Conservation (phyloP, 2,797 vertebrate species). For the Manis crassicaudata region DNA sequence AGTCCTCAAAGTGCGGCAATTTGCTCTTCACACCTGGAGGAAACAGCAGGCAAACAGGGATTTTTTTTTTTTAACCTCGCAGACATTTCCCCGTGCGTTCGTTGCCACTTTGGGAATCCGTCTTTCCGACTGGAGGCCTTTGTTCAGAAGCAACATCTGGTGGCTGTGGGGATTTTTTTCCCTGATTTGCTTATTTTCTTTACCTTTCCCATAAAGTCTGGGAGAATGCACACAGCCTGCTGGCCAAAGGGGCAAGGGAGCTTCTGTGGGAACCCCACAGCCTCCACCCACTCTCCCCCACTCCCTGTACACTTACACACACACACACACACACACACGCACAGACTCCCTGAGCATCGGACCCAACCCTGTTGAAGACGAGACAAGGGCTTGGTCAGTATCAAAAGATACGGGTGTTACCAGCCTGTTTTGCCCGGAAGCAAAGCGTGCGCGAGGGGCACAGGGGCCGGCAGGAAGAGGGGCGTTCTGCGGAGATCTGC, state of each 20-base stretch:
- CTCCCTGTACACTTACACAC: background rate
- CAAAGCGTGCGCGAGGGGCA: background rate
- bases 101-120: slow-evolving; percentile 20
- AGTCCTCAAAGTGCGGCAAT: background rate
- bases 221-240: background rate
- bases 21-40: slow-evolving; percentile 36
- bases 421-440: background rate
- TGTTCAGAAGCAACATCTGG: slow-evolving; percentile 53
- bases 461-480: background rate
- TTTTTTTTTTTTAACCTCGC: background rate
- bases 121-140: slow-evolving; percentile 1
- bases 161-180: background rate
- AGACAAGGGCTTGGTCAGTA: background rate
- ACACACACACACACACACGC: background rate
- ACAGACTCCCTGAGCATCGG: background rate
- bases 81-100: slow-evolving; percentile 33
- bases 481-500: background rate
- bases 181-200: slow-evolving; percentile 28
- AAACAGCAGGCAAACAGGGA: slow-evolving; percentile 32
- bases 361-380: background rate
- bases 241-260: background rate
- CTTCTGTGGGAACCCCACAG: background rate
- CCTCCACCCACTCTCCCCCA: background rate
- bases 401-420: background rate
- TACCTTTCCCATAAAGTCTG: slow-evolving; percentile 4